These are phyloP conservation scores for Astyanax mexicanus DNA, from an alignment of 2,797 vertebrate genomes.

Conservation along the genomic window DNA sequence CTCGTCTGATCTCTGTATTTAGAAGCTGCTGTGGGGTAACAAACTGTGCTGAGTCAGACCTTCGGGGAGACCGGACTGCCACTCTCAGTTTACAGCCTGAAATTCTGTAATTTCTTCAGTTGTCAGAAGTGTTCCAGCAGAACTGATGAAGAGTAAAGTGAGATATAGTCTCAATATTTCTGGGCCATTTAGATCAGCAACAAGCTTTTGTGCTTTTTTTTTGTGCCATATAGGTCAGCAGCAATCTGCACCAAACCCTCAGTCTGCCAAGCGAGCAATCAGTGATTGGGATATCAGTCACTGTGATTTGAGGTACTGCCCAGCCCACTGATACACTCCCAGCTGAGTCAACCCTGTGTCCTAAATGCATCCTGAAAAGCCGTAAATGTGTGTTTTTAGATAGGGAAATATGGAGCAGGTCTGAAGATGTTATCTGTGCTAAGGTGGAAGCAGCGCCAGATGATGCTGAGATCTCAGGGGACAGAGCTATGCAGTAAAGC, in stretches of 20 bases:
- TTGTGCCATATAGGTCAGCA: not conserved
- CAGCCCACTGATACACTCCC: too few relatives aligned
- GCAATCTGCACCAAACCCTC: slow-evolving; percentile 8
- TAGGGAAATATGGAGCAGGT: not conserved
- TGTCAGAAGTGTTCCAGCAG: not conserved
- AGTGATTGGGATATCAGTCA: too few relatives aligned
- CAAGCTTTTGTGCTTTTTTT: too few relatives aligned
- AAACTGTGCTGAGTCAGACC: slow-evolving; percentile 9
- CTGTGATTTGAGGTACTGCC: not conserved
- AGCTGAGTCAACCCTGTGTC: not conserved
- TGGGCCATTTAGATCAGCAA: not conserved
- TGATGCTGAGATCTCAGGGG: slow-evolving; percentile 14
- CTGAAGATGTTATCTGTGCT: slow-evolving; percentile 8
- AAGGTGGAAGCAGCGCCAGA: slow-evolving; percentile 20
- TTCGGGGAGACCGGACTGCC: not conserved
- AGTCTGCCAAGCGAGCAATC: too few relatives aligned
- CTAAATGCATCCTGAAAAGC: not conserved
- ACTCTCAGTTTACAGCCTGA: not conserved
- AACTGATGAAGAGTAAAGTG: not conserved
- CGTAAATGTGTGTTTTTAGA: too few relatives aligned
- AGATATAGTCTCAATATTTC: not conserved
- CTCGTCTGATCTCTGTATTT: slow-evolving; percentile 12
- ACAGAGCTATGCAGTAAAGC: slow-evolving; percentile 25
- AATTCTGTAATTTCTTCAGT: not conserved
- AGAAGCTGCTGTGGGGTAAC: not conserved